A percentile compares a stretch with the other conserved stretches of the same genome.
phyloP scores from a whole-genome alignment of 2,888 invertebrate genomes.

The Dryocosmus kuriphilus region DNA sequence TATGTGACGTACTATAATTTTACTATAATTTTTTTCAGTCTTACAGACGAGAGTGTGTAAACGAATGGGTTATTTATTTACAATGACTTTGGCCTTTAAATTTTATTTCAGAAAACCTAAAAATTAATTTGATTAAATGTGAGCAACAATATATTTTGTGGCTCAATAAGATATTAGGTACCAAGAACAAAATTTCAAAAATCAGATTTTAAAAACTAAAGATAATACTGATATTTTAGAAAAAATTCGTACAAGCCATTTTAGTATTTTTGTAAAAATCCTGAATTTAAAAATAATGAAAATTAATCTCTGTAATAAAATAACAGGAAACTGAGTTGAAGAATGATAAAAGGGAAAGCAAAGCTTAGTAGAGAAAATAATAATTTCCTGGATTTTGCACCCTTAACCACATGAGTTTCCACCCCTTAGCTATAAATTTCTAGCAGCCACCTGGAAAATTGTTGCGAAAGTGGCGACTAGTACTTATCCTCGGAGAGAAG shows the following conservation, averaged over 20 bases:
- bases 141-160: not conserved
- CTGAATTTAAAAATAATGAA: no score
- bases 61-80: constrained; percentile 35
- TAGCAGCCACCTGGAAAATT: constrained; percentile 1
- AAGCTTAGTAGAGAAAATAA: not conserved
- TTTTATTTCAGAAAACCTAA: not conserved
- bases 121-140: not conserved
- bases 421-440: constrained; percentile 1
- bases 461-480: constrained; percentile 41
- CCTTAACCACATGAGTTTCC: not conserved
- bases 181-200: not conserved
- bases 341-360: not conserved
- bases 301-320: not conserved
- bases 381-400: constrained; percentile 6
- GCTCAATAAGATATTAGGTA: not conserved
- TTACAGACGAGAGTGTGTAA: constrained; percentile 31
- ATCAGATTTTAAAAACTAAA: no score
- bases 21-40: constrained; percentile 34
- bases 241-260: no score
- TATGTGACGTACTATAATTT: constrained; percentile 28
- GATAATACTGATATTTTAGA: no score
- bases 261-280: no score
- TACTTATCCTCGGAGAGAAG: constrained; percentile 60
- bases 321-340: not conserved
- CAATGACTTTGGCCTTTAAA: not conserved